Percentiles rank a stretch among this genome's conserved stretches.
Evolutionary conservation across 2,113 vertebrate species (phyloP).

Genomic region (Chrysemys picta): DNA sequence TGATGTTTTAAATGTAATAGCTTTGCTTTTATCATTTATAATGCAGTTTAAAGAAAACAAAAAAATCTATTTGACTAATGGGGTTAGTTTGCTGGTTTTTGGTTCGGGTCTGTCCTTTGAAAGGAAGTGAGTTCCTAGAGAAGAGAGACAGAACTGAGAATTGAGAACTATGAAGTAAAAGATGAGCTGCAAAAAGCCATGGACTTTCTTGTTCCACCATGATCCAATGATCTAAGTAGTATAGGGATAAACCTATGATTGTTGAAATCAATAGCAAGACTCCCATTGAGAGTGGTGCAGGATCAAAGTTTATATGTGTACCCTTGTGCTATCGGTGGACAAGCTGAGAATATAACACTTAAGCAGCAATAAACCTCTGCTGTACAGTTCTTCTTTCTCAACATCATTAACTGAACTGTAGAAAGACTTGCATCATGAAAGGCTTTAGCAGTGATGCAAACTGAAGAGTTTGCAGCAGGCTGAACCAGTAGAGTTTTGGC

Average conservation of each 20-base stretch:
- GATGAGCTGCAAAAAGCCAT: too few relatives aligned
- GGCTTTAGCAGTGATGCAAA: neutral
- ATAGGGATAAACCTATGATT: neutral
- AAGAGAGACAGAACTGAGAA: neutral
- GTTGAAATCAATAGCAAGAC: neutral
- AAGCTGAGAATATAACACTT: neutral
- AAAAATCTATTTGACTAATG: too few relatives aligned
- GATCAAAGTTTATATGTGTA: rapidly evolving
- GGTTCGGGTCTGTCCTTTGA: neutral
- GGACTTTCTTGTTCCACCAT: neutral
- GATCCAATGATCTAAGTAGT: neutral
- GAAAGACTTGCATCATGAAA: neutral
- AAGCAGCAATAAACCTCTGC: rapidly evolving
- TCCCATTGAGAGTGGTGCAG: neutral
- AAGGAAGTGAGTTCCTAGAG: neutral
- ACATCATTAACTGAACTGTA: rapidly evolving
- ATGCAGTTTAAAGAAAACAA: neutral
- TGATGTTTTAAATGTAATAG: neutral
- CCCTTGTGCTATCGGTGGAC: neutral
- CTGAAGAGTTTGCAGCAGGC: neutral
- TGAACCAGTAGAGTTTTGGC: neutral
- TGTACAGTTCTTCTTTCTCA: neutral
- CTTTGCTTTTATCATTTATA: neutral
- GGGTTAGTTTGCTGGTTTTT: too few relatives aligned
- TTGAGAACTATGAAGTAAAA: too few relatives aligned